Evolutionary conservation across 2,113 vertebrate species (phyloP), one percentile per base, ranked within the genome.

Genomic region (Garra rufa): DNA sequence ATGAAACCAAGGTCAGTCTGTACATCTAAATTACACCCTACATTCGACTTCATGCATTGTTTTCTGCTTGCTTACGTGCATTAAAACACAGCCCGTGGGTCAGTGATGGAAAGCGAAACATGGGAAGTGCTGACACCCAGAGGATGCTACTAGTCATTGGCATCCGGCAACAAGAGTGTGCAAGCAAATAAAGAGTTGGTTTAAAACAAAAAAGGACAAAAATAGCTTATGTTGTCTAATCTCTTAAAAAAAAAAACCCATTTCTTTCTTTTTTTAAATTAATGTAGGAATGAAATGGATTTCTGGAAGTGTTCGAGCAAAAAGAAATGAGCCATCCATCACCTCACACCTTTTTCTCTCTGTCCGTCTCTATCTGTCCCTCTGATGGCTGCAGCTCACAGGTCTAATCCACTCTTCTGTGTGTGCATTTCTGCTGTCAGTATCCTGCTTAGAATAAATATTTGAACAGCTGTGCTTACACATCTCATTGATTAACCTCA

Each of bases 71-170:
- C 17, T 69, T 81, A 4, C 28, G 6, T 55, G 28, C 46, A n/a
- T 81, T 70, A 38, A 52, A 70, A 52, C 48, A 44, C 78, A 67
- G 34, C 28, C 30, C 24, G 44, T 24, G 21, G 80, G 79, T 88
- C 76, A 88, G 76, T 69, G 50, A 83, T 85, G 79, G 69, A 76
- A 46, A 82, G 65, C 19, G 52, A 71, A 75, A 87, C 69, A 89
- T 67, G 92, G 94, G 92, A 76, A 92, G 91, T 94, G 91, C 93
- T 94, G 94, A 95, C 94, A 94, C 93, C 94, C 92, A 95, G 94
- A 95, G 94, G 94, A 94, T 90, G 92, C 89, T 92, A 82, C 79
- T 85, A 86, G 93, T 92, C 90, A 93, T 92, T 90, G 93, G 92
- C 92, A 92, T 73, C 15, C 59, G 85, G 87, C 89, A 92, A 92